These are phyloP conservation scores for Oconnorella tubifera DNA, from an alignment of 2,888 invertebrate species.

Conservation along the genomic window DNA sequence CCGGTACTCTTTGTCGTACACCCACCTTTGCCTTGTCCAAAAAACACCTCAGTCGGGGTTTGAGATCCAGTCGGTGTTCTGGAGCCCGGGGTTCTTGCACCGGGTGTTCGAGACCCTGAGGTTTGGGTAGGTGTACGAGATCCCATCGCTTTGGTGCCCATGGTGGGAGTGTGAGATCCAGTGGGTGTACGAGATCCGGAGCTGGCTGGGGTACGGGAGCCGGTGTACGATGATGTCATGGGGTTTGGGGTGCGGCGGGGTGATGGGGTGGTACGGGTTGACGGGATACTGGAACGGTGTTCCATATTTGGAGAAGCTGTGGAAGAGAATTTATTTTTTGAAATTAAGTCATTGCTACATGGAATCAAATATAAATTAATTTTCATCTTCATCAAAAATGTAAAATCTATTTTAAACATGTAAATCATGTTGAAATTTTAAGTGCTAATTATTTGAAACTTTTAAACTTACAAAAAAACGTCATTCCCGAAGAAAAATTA, in stretches of 20 bases:
- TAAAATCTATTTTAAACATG: too few relatives aligned
- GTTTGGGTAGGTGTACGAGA: not conserved
- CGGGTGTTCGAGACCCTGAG: not conserved
- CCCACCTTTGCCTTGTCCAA: constrained; percentile 5
- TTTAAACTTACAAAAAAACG: too few relatives aligned
- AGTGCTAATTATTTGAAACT: too few relatives aligned
- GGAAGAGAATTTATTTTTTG: too few relatives aligned
- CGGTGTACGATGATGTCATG: not conserved
- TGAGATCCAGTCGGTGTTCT: not conserved
- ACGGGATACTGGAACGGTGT: too few relatives aligned
- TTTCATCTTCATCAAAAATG: too few relatives aligned
- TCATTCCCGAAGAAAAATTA: too few relatives aligned
- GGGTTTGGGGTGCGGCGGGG: not conserved
- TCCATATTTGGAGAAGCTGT: too few relatives aligned
- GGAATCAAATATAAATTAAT: too few relatives aligned
- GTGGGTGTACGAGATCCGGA: not conserved
- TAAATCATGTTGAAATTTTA: too few relatives aligned
- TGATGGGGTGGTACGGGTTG: not conserved
- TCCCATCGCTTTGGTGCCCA: not conserved
- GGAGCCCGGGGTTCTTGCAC: not conserved
- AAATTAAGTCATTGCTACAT: too few relatives aligned
- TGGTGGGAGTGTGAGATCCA: constrained; percentile 3
- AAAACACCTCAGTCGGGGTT: not conserved
- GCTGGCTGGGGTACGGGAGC: not conserved
- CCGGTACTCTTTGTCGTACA: constrained; percentile 5